Evolutionary conservation across 92 coral and sea anemone genomes (phyloP), one percentile per base, ranked within the genome.

Genomic region (Montipora capitata): DNA sequence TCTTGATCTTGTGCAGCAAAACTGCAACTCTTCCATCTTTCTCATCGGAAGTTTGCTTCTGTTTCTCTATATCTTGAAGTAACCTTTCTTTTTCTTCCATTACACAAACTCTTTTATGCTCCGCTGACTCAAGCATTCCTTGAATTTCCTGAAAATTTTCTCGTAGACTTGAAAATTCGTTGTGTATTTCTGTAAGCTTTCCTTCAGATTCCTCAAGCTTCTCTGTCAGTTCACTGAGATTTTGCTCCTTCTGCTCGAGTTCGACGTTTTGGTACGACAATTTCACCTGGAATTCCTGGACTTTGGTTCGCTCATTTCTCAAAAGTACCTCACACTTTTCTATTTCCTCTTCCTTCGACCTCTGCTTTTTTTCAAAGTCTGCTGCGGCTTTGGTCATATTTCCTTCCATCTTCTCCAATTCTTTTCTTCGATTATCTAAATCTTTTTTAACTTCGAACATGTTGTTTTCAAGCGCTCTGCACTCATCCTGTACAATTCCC

Each of bases 1-100:
- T 58, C 79, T 83, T 83, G 27, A 73, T 17, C 62, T 83, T 83
- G 3, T 83, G 72, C 17, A 61, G 1, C 87, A 83, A n/a, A 83
- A 83, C 68, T 1, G 42, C 54, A 2, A 72, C 72, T 83, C 35
- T 57, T 3, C 62, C 87, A 12, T 72, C 80, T 44, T 83, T 83
- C 27, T n/a, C 72, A 3, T 83, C 72, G 15, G 35, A 4, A 59
- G 14, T 2, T n/a, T 35, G 87, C 72, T 59, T 59, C 79, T 57
- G 72, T 18, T 43, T 48, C 44, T 83, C 79, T 15, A 83, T 57
- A 70, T 83, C 71, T 3, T 83, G 87, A 42, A 83, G 20, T n/a
- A 83, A 41, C 15, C 20, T 20, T 72, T 20, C 35, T 43, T 83
- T 83, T 15, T 1, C 80, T 72, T 83, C 80, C 14, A 52, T 61